Conservation (phyloP, 1,140 invertebrate species). For the Chironomus striatipennis region DNA sequence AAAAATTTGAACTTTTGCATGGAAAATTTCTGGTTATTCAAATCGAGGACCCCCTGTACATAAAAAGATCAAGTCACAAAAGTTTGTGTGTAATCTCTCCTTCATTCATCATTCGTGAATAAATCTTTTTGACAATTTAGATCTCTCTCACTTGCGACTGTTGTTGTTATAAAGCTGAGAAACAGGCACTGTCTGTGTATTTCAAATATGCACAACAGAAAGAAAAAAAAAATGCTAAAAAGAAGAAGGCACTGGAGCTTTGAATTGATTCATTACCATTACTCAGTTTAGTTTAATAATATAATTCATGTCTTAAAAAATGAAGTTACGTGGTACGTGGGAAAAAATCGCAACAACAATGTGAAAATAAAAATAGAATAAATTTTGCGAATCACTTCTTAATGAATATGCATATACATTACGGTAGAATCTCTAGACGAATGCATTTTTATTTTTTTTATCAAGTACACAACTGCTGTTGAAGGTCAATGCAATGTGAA, state of each 20-base stretch:
- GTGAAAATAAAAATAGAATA: background rate
- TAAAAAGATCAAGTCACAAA: background rate
- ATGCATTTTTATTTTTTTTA: constrained; percentile 1
- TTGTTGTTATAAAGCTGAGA: background rate
- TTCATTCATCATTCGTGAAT: constrained; percentile 7
- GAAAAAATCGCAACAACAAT: background rate
- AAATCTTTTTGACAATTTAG: background rate
- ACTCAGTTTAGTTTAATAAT: background rate
- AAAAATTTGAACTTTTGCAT: no score
- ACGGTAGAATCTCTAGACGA: background rate
- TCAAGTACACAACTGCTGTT: background rate
- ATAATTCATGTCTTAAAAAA: no score
- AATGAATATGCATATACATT: background rate
- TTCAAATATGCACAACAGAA: no score
- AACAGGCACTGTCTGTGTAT: no score
- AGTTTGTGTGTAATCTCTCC: background rate
- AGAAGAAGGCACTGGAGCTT: constrained; percentile 1
- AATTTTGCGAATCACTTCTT: background rate
- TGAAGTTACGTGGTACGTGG: background rate
- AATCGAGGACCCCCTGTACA: no score
- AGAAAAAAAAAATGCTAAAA: background rate
- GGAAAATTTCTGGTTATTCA: no score
- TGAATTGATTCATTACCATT: constrained; percentile 9
- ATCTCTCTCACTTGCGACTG: background rate
- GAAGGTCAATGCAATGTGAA: background rate